Conservation (phyloP, 2,797 vertebrate species). For the Hippoglossus hippoglossus region DNA sequence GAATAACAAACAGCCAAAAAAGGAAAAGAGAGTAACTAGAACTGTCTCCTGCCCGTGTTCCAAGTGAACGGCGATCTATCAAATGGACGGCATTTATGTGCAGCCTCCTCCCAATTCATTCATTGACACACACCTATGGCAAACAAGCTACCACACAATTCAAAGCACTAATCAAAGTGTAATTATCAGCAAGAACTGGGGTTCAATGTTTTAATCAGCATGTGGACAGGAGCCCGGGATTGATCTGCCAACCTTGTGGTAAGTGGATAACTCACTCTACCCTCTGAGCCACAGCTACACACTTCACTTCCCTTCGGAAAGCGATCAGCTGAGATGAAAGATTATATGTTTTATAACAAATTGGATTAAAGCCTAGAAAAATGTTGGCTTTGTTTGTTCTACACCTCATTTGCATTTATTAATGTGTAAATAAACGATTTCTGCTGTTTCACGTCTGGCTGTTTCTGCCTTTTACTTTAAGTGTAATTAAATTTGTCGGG, state of each 20-base stretch:
- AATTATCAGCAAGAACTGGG: background rate
- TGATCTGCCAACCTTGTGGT: conserved; percentile 13
- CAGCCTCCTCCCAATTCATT: background rate
- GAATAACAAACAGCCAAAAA: background rate
- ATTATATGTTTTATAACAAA: background rate
- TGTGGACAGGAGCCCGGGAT: conserved; percentile 11
- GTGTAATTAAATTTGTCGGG: background rate
- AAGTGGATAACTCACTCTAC: background rate
- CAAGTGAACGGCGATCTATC: background rate
- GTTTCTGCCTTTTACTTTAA: conserved; percentile 9
- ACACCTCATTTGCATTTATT: background rate
- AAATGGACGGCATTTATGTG: background rate
- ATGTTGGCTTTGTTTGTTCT: background rate
- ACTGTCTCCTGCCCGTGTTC: background rate
- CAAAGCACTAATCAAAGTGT: background rate
- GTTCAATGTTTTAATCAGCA: conserved; percentile 5
- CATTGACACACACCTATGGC: conserved; percentile 2
- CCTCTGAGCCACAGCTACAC: background rate
- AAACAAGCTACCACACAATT: background rate
- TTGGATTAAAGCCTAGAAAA: conserved; percentile 4
- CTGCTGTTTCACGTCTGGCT: background rate
- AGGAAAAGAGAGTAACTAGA: background rate
- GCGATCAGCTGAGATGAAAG: background rate
- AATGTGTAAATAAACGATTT: too few species aligned
- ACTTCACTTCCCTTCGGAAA: conserved; percentile 8